A percentile compares a stretch with the other conserved stretches of the same genome.
Evolutionary conservation across 2,113 vertebrate genomes (phyloP).

Genomic region (Elephas maximus): DNA sequence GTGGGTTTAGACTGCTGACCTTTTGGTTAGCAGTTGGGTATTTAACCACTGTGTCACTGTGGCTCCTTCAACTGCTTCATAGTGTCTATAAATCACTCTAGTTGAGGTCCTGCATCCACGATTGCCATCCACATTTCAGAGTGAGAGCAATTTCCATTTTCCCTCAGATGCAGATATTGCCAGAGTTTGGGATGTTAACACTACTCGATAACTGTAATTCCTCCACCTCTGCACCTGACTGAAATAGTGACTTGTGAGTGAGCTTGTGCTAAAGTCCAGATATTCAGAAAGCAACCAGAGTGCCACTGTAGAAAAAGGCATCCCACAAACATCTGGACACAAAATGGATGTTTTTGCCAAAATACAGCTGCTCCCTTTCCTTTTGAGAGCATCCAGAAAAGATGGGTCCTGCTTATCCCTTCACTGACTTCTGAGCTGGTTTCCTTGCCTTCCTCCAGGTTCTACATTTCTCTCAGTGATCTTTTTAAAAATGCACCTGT

Average conservation of each 20-base stretch:
- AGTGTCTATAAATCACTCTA: background rate
- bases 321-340: background rate
- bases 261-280: background rate
- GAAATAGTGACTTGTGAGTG: background rate
- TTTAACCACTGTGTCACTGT: background rate
- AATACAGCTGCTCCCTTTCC: background rate
- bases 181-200: background rate
- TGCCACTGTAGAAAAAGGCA: background rate
- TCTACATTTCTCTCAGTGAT: background rate
- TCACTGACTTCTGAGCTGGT: background rate
- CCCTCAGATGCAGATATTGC: background rate
- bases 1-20: background rate
- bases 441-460: no score
- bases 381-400: background rate
- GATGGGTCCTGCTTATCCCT: background rate
- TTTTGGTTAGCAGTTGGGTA: background rate
- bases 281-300: background rate
- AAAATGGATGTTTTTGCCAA: background rate
- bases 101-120: background rate
- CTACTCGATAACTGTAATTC: conserved; percentile 10
- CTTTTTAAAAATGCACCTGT: background rate
- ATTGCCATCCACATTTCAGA: background rate
- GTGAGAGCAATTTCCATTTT: background rate
- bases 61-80: background rate
- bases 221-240: background rate